Evolutionary conservation across 2,113 vertebrate genomes (phyloP).

Genomic region (Vulpes lagopus): DNA sequence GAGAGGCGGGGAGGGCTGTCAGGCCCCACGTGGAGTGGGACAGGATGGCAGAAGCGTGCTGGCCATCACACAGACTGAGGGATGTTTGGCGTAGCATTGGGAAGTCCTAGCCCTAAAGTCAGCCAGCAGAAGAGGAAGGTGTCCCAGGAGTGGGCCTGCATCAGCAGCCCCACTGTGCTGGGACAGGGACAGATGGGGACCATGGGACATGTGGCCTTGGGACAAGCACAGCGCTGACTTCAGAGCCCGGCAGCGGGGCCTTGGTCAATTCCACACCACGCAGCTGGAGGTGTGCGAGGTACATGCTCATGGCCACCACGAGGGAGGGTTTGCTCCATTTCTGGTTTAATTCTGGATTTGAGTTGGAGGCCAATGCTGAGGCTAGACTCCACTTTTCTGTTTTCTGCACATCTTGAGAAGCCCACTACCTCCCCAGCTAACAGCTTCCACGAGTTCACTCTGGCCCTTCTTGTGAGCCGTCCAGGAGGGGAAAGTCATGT

Average conservation of each 20-base stretch:
- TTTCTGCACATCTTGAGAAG: background rate
- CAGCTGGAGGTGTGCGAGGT: too few relatives aligned
- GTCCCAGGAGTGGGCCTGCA: background rate
- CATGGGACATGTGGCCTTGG: fast-evolving
- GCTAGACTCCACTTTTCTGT: background rate
- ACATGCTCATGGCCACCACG: fast-evolving
- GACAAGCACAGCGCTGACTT: background rate
- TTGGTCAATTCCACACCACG: background rate
- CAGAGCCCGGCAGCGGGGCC: background rate
- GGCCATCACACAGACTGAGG: background rate
- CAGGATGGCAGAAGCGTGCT: background rate
- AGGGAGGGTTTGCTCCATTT: background rate
- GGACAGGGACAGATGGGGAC: too few relatives aligned
- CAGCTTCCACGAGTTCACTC: background rate
- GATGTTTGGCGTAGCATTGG: background rate
- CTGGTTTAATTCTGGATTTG: background rate
- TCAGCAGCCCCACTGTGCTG: background rate
- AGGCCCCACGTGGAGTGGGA: background rate
- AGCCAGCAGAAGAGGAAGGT: background rate
- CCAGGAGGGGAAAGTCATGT: background rate
- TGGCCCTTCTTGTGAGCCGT: background rate
- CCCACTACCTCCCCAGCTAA: background rate
- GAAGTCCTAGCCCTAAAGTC: background rate
- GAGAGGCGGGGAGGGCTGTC: background rate
- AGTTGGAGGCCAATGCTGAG: background rate